Percentiles rank a stretch among this genome's conserved stretches.
phyloP scores from a whole-genome alignment of 2,888 invertebrate species.

The Hydrotaea diabolus region DNA sequence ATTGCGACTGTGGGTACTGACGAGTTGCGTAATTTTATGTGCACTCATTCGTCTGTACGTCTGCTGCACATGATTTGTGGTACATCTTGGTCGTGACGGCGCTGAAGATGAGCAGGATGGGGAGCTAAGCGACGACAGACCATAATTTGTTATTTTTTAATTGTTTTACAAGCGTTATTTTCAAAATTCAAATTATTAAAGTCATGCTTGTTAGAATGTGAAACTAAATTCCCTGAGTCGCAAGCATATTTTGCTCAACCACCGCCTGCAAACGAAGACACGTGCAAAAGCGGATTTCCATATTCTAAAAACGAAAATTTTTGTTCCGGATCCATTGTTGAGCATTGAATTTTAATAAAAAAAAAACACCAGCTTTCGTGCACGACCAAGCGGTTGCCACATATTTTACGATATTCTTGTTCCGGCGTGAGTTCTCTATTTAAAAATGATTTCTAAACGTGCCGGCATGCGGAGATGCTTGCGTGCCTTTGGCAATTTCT shows the following conservation, averaged over 20 bases:
- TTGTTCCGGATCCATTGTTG: not conserved
- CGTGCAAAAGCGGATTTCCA: slow-evolving; percentile 57
- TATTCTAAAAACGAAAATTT: not conserved
- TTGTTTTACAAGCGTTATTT: slow-evolving; percentile 21
- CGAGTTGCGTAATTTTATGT: slow-evolving; percentile 30
- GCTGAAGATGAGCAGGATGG: not conserved
- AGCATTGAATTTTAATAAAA: no score
- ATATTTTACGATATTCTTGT: no score
- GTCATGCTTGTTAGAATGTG: not conserved
- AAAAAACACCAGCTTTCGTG: no score
- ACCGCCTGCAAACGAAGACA: slow-evolving; percentile 32
- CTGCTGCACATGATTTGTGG: slow-evolving; percentile 16
- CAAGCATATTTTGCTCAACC: not conserved
- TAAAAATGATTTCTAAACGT: no score
- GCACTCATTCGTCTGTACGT: slow-evolving; percentile 6
- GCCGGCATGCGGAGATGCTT: no score
- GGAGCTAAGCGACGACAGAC: not conserved
- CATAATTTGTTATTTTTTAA: slow-evolving; percentile 26
- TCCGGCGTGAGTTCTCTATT: no score
- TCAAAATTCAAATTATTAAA: not conserved
- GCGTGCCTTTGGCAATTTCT: no score
- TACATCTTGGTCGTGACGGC: slow-evolving; percentile 14
- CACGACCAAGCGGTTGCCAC: no score
- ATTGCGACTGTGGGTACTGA: slow-evolving; percentile 24
- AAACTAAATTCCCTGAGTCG: not conserved